These are phyloP conservation scores for Drosophila chauvacae DNA, from an alignment of 1,140 invertebrate genomes.

Conservation along the genomic window DNA sequence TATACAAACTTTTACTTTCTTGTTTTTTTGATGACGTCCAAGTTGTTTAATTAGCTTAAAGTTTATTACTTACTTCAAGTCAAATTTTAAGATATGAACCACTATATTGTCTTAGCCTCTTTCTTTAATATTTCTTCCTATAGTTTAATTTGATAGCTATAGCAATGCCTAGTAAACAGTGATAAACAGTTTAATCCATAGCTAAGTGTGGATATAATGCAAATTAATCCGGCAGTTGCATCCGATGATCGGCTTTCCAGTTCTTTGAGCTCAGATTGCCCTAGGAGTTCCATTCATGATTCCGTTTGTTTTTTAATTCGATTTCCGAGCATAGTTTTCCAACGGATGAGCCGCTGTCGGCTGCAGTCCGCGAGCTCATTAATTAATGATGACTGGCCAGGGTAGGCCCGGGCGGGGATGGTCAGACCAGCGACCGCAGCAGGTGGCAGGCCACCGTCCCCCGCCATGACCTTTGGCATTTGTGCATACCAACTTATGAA, in stretches of 20 bases:
- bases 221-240: neutral
- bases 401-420: slow-evolving; percentile 9
- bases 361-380: slow-evolving; percentile 43
- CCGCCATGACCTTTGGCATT: slow-evolving; percentile 53
- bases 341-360: slow-evolving; percentile 16
- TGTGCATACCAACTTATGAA: slow-evolving; percentile 71
- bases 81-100: no score
- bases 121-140: no score
- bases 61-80: neutral
- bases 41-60: neutral
- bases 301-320: slow-evolving; percentile 20
- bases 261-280: slow-evolving; percentile 7
- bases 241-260: slow-evolving; percentile 7
- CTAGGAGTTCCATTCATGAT: slow-evolving; percentile 16
- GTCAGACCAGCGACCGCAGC: slow-evolving; percentile 42
- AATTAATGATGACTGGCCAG: slow-evolving; percentile 61
- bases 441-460: slow-evolving; percentile 12
- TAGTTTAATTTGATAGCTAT: neutral
- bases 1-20: no score
- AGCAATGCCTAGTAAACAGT: neutral
- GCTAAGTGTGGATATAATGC: neutral
- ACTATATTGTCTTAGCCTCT: no score
- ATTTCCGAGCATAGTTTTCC: slow-evolving; percentile 15
- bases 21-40: no score
- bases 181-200: no score